Percentiles rank a stretch among this genome's conserved stretches.
These are phyloP conservation scores for Otis tarda DNA, from an alignment of 2,113 vertebrate species.

Conservation along the genomic window DNA sequence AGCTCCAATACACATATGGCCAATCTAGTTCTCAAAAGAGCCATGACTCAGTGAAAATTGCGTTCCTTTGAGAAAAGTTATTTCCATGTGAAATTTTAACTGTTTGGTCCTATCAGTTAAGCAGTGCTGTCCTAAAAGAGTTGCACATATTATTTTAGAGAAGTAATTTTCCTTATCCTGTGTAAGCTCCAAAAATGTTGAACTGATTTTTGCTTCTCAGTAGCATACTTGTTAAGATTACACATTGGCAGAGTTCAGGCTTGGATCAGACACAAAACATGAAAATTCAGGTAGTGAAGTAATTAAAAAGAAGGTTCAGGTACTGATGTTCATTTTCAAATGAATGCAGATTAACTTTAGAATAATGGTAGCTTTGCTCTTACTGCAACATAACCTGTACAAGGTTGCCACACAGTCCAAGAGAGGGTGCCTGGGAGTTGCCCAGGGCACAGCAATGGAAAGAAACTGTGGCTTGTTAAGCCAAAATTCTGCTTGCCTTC, in stretches of 20 bases:
- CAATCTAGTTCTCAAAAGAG: neutral
- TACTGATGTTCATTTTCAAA: neutral
- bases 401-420: neutral
- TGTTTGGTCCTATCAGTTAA: neutral
- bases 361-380: neutral
- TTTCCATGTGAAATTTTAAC: neutral
- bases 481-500: neutral
- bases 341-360: neutral
- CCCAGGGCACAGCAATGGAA: neutral
- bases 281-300: neutral
- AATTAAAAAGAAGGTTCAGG: neutral
- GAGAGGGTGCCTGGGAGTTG: neutral
- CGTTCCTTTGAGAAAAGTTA: neutral
- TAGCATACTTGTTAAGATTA: neutral
- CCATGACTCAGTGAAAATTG: neutral
- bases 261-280: neutral
- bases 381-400: neutral
- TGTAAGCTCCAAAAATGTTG: neutral
- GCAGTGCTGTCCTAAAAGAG: neutral
- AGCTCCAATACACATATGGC: neutral
- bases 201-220: neutral
- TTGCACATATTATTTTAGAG: neutral
- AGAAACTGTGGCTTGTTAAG: neutral
- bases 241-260: neutral
- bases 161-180: neutral